These are phyloP conservation scores for Gryon sp. DNA, from an alignment of 1,140 invertebrate genomes.

Conservation along the genomic window DNA sequence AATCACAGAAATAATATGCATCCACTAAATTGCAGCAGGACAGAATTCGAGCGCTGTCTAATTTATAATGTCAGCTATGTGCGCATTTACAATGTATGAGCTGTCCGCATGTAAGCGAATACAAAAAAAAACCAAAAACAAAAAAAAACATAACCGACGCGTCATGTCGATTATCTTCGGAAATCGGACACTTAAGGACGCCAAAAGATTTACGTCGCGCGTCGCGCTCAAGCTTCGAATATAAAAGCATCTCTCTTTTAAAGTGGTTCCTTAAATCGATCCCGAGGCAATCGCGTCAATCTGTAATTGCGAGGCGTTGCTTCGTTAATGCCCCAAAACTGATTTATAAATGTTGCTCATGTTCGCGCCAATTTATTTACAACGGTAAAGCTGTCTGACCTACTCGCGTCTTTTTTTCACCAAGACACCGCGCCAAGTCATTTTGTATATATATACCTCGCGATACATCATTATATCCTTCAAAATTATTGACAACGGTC, in stretches of 20 bases:
- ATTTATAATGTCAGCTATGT: constrained; percentile 35
- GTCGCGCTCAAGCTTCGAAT: constrained; percentile 1
- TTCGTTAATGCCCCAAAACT: constrained; percentile 61
- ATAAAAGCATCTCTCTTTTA: constrained; percentile 31
- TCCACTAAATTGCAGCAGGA: constrained; percentile 3
- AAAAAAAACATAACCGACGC: constrained; percentile 11
- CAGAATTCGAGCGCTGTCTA: constrained; percentile 18
- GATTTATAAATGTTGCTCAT: constrained; percentile 57
- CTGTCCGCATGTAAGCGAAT: too few relatives aligned
- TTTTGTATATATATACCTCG: neutral
- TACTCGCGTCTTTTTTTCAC: constrained; percentile 41
- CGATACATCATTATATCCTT: constrained; percentile 11
- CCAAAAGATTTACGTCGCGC: constrained; percentile 43
- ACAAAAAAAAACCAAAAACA: too few relatives aligned
- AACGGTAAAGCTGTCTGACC: constrained; percentile 53
- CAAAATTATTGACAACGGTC: constrained; percentile 5
- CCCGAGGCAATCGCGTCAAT: constrained; percentile 52
- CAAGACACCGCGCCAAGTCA: neutral
- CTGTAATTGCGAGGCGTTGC: constrained; percentile 61
- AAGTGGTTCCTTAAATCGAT: constrained; percentile 57
- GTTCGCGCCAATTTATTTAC: constrained; percentile 55
- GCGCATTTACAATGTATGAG: too few relatives aligned
- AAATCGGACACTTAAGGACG: constrained; percentile 36
- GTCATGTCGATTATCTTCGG: constrained; percentile 29
- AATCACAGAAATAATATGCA: constrained; percentile 26